Base-by-base conservation (phyloP, 1,140 invertebrate species). In the Hycleus cichorii region DNA sequence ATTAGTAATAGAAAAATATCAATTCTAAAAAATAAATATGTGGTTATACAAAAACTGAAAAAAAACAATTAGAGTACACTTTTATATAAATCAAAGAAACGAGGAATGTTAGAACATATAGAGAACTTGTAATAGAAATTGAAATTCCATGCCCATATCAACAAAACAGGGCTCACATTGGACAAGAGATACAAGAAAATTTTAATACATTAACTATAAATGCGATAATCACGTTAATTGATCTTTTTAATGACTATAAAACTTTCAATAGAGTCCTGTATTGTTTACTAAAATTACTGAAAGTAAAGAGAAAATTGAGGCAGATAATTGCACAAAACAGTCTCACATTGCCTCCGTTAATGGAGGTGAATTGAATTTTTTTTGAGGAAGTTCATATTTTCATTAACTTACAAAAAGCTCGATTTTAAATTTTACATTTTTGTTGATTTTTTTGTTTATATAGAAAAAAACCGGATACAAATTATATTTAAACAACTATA, bases 321-420 rank as follows among this genome's bases (percentile, higher is more conserved):
- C 51, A 53, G 51, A 53, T 32, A 53, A 53, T 53, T 53, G 42
- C 51, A 53, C 51, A 53, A 53, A 7, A 42, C 51, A 53, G 51
- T 53, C 51, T 53, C 51, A 53, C 51, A 46, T 44, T 24, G 11
- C 51, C 51, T 53, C 51, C 51, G 0, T 53, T 39, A 53, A 53
- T 53, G 51, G 51, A 53, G 51, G 51, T 12, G 27, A 32, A 32
- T 32, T 32, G 7, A 32, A 32, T 32, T 24, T 53, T 40, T 24
- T 42, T 52, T 26, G 44, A 40, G 51, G 51, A 53, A 53, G 51
- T 53, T 53, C 43, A 53, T 46, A 45, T 52, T 26, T 32, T 32
- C 18, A 18, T 32, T 7, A 32, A 32, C 1, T 32, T 32, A 32
- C 32, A 32, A 32, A 32, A 32, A 32, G 7, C 18, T 18, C 18